These are phyloP conservation scores for Cenopis cana DNA, from an alignment of 2,888 invertebrate genomes.

Conservation along the genomic window DNA sequence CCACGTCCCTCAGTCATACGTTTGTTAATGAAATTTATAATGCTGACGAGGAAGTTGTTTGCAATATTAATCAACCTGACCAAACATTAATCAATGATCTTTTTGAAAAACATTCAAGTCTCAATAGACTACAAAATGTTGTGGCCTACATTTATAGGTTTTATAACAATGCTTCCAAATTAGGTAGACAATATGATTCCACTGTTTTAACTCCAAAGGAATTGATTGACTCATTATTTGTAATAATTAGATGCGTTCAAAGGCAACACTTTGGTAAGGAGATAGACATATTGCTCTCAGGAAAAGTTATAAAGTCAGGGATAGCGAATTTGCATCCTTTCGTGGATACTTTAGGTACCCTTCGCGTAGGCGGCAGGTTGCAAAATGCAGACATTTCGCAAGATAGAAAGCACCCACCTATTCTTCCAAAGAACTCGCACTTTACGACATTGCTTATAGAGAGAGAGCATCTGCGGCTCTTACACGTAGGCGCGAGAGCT, in stretches of 20 bases:
- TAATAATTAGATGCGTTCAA: background rate
- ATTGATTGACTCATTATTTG: background rate
- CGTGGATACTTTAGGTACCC: background rate
- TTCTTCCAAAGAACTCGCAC: constrained; percentile 35
- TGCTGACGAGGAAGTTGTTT: no score
- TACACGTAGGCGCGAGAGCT: constrained; percentile 37
- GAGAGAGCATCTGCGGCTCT: constrained; percentile 33
- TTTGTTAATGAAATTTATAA: background rate
- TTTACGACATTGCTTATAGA: constrained; percentile 35
- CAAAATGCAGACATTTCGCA: constrained; percentile 23
- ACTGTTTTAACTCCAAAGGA: background rate
- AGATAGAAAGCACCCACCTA: constrained; percentile 34
- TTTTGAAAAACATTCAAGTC: no score
- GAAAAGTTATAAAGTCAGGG: background rate
- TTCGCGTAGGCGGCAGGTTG: constrained; percentile 18
- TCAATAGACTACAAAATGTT: no score
- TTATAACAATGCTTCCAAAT: background rate
- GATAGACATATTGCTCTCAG: background rate
- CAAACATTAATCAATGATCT: no score
- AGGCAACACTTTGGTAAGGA: background rate
- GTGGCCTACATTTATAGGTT: background rate
- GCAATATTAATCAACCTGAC: no score
- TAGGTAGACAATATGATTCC: background rate
- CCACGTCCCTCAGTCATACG: background rate
- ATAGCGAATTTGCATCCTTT: background rate